phyloP scores from a whole-genome alignment of 2,113 vertebrate species.

The Miniopterus natalensis region DNA sequence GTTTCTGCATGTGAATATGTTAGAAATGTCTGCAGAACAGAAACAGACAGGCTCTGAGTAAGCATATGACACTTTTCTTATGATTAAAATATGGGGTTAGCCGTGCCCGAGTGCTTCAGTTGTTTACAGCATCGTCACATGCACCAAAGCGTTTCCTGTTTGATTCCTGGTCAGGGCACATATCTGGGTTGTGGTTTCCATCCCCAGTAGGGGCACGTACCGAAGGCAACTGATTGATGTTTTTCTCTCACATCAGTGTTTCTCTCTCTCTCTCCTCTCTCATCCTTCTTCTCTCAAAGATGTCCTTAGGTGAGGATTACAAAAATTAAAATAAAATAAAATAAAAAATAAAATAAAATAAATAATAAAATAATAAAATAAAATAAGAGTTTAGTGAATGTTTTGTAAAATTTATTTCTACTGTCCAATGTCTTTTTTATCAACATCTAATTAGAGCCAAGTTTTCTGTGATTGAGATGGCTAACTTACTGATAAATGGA shows the following conservation, averaged over 20 bases:
- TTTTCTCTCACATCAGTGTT: background rate
- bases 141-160: background rate
- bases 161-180: background rate
- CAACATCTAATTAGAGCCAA: background rate
- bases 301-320: no score
- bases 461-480: background rate
- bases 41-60: background rate
- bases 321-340: no score
- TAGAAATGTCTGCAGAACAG: slow-evolving; percentile 43
- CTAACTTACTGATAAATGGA: background rate
- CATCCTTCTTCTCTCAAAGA: background rate
- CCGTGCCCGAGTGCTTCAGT: background rate
- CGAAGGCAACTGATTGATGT: background rate
- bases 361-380: background rate
- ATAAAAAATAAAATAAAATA: no score
- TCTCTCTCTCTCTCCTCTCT: background rate
- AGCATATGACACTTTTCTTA: slow-evolving; percentile 26
- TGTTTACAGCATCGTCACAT: background rate
- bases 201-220: background rate
- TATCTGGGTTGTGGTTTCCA: background rate
- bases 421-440: background rate
- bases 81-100: background rate
- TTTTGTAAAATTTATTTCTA: slow-evolving; percentile 29
- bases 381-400: background rate
- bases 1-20: background rate